Conservation (phyloP, 2,113 vertebrate genomes). For the Micromys minutus region DNA sequence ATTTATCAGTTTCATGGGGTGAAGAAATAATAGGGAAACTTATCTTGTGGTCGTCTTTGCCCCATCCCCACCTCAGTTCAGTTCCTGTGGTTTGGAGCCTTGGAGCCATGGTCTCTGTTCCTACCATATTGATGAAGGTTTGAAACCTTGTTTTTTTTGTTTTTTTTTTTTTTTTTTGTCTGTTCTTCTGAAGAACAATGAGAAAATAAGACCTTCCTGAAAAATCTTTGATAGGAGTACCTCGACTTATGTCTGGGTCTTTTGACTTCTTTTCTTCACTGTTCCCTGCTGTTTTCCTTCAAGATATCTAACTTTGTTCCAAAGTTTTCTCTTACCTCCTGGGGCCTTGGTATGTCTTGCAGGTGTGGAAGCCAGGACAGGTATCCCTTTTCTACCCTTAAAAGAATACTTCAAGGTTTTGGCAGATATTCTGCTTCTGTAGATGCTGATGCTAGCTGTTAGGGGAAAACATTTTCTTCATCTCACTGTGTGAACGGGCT, state of each 20-base stretch:
- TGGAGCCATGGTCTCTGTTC: background rate
- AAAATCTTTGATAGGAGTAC: background rate
- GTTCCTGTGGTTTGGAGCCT: background rate
- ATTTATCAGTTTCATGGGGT: background rate
- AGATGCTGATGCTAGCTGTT: background rate
- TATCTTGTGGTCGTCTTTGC: background rate
- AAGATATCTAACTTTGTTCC: background rate
- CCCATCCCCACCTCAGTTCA: background rate
- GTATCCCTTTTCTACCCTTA: background rate
- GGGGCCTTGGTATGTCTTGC: background rate
- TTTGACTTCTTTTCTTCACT: background rate
- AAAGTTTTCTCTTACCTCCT: background rate
- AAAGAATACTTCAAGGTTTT: background rate
- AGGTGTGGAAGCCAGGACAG: background rate
- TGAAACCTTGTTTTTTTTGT: background rate
- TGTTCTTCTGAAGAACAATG: background rate
- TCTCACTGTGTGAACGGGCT: background rate
- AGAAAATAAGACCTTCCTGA: background rate
- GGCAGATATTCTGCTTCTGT: background rate
- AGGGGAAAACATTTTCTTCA: background rate
- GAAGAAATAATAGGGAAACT: background rate
- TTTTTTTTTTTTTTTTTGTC: background rate
- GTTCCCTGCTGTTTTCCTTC: background rate
- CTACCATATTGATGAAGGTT: background rate
- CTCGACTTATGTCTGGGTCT: background rate